These are phyloP conservation scores for Tachypleus tridentatus DNA, from an alignment of 1,140 invertebrate genomes.

Conservation along the genomic window DNA sequence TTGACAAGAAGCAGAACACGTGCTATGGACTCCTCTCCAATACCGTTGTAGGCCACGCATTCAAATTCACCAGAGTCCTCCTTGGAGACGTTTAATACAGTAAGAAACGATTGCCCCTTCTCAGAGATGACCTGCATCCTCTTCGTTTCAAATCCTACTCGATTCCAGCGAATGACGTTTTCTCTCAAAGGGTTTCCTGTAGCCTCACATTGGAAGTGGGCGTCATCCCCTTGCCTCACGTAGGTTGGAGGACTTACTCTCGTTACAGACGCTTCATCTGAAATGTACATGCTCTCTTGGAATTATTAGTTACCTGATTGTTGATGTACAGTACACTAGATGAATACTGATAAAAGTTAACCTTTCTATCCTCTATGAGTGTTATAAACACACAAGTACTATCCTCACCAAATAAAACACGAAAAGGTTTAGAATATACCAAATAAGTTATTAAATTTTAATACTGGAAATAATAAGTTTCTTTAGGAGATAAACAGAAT, in stretches of 20 bases:
- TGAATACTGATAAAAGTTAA: no score
- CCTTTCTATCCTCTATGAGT: no score
- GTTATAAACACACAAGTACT: no score
- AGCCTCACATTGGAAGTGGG: slow-evolving; percentile 71
- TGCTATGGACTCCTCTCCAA: slow-evolving; percentile 54
- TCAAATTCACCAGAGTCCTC: slow-evolving; percentile 79
- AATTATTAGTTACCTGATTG: background rate
- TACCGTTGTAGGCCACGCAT: slow-evolving; percentile 86
- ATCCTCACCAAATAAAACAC: no score
- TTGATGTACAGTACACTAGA: background rate
- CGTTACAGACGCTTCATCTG: slow-evolving; percentile 73
- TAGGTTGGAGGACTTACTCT: slow-evolving; percentile 59
- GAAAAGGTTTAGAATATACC: no score
- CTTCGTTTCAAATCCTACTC: slow-evolving; percentile 33
- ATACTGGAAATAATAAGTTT: no score
- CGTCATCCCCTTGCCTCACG: slow-evolving; percentile 63
- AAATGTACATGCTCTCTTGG: slow-evolving; percentile 14
- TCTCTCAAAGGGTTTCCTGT: slow-evolving; percentile 73
- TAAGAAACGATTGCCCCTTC: slow-evolving; percentile 61
- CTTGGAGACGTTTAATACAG: slow-evolving; percentile 58
- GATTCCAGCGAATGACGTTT: slow-evolving; percentile 74
- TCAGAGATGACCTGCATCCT: slow-evolving; percentile 48
- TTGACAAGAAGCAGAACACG: slow-evolving; percentile 58
- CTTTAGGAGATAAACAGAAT: no score
- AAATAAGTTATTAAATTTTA: no score